Conservation (phyloP, 2,888 invertebrate species). For the Unio pictorum region DNA sequence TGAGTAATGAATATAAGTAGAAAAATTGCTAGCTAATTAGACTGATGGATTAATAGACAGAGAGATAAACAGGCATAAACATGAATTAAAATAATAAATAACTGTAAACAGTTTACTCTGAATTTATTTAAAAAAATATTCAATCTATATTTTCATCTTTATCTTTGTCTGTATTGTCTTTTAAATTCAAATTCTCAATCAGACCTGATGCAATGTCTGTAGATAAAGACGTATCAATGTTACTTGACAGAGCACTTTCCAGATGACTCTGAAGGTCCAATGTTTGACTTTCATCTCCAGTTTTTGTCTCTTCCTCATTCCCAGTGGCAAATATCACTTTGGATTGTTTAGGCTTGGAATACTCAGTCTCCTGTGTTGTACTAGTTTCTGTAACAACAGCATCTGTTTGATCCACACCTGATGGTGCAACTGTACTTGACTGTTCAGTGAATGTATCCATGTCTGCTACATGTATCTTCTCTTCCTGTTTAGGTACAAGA, state of each 20-base stretch:
- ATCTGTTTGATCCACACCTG: slow-evolving; percentile 5
- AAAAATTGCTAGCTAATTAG: too few relatives aligned
- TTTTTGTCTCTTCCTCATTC: slow-evolving; percentile 15
- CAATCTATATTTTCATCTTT: slow-evolving; percentile 4
- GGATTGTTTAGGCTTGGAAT: neutral
- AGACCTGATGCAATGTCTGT: slow-evolving; percentile 7
- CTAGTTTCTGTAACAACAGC: neutral
- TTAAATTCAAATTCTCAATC: slow-evolving; percentile 3
- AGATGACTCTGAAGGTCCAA: slow-evolving; percentile 11
- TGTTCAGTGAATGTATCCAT: slow-evolving; percentile 3
- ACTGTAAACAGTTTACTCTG: too few relatives aligned
- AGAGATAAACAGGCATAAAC: too few relatives aligned
- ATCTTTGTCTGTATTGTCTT: slow-evolving; percentile 7
- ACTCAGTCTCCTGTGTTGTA: neutral
- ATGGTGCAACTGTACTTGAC: slow-evolving; percentile 3
- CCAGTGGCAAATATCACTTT: slow-evolving; percentile 24
- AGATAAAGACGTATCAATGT: slow-evolving; percentile 9
- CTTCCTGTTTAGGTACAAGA: slow-evolving; percentile 49
- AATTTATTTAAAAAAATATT: too few relatives aligned
- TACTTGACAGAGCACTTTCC: slow-evolving; percentile 12
- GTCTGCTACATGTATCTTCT: slow-evolving; percentile 10
- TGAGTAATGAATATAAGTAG: too few relatives aligned
- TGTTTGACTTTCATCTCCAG: neutral
- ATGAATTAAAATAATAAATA: too few relatives aligned
- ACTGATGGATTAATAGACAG: too few relatives aligned